phyloP scores from a whole-genome alignment of 2,797 vertebrate genomes.

The Pangasius larnaudii region DNA sequence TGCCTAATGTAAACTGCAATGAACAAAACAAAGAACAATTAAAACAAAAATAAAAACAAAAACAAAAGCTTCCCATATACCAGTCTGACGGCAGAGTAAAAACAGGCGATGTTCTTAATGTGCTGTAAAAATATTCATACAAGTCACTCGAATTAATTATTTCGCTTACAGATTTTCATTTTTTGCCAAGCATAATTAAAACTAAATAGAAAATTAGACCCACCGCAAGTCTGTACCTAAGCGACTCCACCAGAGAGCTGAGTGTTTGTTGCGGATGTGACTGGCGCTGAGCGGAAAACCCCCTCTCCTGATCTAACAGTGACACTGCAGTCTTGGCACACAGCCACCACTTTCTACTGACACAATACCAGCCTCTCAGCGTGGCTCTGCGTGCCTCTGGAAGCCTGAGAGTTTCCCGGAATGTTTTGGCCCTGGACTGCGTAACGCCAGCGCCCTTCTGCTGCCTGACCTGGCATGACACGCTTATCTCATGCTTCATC shows the following conservation, averaged over 20 bases:
- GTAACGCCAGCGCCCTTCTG: constrained; percentile 37
- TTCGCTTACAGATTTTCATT: background rate
- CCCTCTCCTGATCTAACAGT: constrained; percentile 40
- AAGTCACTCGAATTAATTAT: background rate
- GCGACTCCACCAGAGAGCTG: background rate
- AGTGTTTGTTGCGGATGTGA: background rate
- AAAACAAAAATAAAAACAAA: background rate
- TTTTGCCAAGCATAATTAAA: background rate
- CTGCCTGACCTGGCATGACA: constrained; percentile 6
- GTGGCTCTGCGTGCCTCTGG: constrained; percentile 20
- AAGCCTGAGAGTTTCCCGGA: constrained; percentile 52
- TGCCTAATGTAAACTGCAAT: background rate
- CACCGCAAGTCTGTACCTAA: background rate
- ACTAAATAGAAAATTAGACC: background rate
- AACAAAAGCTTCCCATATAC: background rate
- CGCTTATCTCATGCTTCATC: constrained; percentile 7
- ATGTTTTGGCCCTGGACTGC: constrained; percentile 33
- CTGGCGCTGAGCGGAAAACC: constrained; percentile 29
- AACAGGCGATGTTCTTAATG: background rate
- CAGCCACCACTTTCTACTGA: constrained; percentile 39
- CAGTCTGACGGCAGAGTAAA: background rate
- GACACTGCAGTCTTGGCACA: constrained; percentile 38
- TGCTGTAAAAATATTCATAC: background rate
- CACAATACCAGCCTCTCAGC: constrained; percentile 37
- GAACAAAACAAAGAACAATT: background rate